A percentile compares a stretch with the other conserved stretches of the same genome.
These are phyloP conservation scores for Zaprionus capensis DNA, from an alignment of 1,140 invertebrate species.

Conservation along the genomic window DNA sequence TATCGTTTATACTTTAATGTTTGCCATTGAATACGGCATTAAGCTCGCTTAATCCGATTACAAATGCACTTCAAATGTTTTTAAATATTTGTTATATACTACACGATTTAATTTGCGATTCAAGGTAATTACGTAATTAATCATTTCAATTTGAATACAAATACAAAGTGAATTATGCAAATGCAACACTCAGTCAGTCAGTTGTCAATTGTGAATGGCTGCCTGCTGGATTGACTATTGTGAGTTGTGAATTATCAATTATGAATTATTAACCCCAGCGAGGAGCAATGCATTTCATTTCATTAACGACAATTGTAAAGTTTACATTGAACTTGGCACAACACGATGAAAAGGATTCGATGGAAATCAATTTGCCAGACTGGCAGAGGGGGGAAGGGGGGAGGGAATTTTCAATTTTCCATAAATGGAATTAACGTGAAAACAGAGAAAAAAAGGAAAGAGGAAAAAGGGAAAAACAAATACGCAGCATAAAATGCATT, in stretches of 20 bases:
- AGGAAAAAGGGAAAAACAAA: neutral
- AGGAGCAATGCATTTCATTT: neutral
- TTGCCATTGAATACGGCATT: neutral
- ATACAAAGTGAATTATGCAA: constrained; percentile 4
- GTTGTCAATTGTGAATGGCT: constrained; percentile 3
- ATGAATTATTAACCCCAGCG: constrained; percentile 1
- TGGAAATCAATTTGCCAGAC: constrained; percentile 4
- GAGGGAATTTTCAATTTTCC: neutral
- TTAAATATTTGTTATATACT: neutral
- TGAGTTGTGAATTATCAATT: constrained; percentile 11
- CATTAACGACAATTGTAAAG: neutral
- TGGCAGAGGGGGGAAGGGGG: neutral
- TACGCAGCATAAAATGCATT: constrained; percentile 37
- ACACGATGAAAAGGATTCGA: constrained; percentile 17
- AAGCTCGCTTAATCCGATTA: constrained; percentile 1
- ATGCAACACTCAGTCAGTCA: constrained; percentile 2
- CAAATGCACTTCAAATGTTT: neutral
- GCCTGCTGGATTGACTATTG: no score
- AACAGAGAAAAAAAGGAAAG: neutral
- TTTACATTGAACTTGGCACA: neutral
- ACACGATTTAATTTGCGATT: neutral
- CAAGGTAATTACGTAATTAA: neutral
- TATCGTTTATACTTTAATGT: neutral
- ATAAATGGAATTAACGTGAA: constrained; percentile 1
- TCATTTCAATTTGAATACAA: neutral